A percentile compares a stretch with the other conserved stretches of the same genome.
Evolutionary conservation across 1,140 invertebrate species (phyloP).

Genomic region (Caenorhabditis inopinata): DNA sequence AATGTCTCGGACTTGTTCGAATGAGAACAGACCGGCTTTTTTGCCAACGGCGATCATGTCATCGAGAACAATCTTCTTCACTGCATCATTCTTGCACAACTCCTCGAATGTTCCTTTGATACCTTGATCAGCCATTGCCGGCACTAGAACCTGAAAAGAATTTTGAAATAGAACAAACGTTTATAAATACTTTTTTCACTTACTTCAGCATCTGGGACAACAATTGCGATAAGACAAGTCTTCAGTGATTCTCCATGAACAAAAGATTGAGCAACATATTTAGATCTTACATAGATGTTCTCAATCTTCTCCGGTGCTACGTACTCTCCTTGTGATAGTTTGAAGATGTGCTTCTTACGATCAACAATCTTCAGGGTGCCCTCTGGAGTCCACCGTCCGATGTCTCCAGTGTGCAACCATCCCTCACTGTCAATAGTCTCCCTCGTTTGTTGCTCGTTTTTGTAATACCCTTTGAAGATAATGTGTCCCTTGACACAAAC

Average conservation of each 20-base stretch:
- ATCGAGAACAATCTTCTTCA: slow-evolving; percentile 85
- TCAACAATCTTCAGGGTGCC: slow-evolving; percentile 71
- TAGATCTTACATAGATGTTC: slow-evolving; percentile 68
- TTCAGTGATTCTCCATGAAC: slow-evolving; percentile 72
- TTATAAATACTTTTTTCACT: not conserved
- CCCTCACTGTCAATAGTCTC: slow-evolving; percentile 69
- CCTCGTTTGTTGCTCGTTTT: slow-evolving; percentile 68
- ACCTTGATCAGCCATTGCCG: slow-evolving; percentile 76
- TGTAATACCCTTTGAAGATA: slow-evolving; percentile 67
- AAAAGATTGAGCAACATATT: slow-evolving; percentile 68
- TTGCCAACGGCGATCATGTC: slow-evolving; percentile 85
- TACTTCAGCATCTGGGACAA: slow-evolving; percentile 90
- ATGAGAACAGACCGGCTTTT: slow-evolving; percentile 85
- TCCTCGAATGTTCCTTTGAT: slow-evolving; percentile 83
- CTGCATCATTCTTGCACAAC: slow-evolving; percentile 78
- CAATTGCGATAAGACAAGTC: slow-evolving; percentile 88
- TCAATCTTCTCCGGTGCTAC: slow-evolving; percentile 73
- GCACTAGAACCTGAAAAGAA: slow-evolving; percentile 40
- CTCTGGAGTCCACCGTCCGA: slow-evolving; percentile 67
- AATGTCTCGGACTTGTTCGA: slow-evolving; percentile 77
- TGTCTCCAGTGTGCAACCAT: slow-evolving; percentile 67
- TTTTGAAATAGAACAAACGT: too few relatives aligned
- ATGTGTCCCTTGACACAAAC: slow-evolving; percentile 59
- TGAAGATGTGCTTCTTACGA: slow-evolving; percentile 71
- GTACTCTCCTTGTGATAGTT: slow-evolving; percentile 71